Conservation (phyloP, 2,888 invertebrate genomes). For the Ferdinandea cuprea region DNA sequence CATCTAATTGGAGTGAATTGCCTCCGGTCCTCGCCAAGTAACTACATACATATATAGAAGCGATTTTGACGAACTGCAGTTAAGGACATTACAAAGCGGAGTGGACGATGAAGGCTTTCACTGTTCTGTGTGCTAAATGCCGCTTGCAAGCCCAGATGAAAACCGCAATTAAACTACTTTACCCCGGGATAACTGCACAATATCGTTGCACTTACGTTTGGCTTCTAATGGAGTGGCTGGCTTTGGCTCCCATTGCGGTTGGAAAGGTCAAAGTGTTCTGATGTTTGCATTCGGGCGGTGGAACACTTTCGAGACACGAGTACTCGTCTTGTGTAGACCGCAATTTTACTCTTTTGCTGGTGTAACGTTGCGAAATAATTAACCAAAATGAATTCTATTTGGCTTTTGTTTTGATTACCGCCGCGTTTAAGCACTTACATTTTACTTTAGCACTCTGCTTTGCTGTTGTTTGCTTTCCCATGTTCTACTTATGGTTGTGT, state of each 20-base stretch:
- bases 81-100: not conserved
- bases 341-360: slow-evolving; percentile 2
- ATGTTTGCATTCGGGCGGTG: slow-evolving; percentile 32
- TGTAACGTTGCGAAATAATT: slow-evolving; percentile 49
- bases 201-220: not conserved
- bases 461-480: slow-evolving; percentile 26
- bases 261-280: slow-evolving; percentile 62
- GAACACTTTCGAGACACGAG: slow-evolving; percentile 26
- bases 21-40: not conserved
- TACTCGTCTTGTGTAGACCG: not conserved
- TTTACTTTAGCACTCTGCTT: not conserved
- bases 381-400: slow-evolving; percentile 27
- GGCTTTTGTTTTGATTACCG: slow-evolving; percentile 19
- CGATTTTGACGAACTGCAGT: slow-evolving; percentile 6
- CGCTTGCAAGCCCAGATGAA: slow-evolving; percentile 7
- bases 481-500: slow-evolving; percentile 24
- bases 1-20: slow-evolving; percentile 16
- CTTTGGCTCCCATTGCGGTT: not conserved
- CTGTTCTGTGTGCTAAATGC: not conserved
- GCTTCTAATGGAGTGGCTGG: not conserved
- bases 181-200: slow-evolving; percentile 40
- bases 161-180: too few relatives aligned
- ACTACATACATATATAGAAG: not conserved
- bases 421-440: not conserved
- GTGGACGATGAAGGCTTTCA: slow-evolving; percentile 22